Percentiles rank a stretch among this genome's conserved stretches.
Conservation (phyloP, 2,888 invertebrate genomes). For the Acleris emargana region DNA sequence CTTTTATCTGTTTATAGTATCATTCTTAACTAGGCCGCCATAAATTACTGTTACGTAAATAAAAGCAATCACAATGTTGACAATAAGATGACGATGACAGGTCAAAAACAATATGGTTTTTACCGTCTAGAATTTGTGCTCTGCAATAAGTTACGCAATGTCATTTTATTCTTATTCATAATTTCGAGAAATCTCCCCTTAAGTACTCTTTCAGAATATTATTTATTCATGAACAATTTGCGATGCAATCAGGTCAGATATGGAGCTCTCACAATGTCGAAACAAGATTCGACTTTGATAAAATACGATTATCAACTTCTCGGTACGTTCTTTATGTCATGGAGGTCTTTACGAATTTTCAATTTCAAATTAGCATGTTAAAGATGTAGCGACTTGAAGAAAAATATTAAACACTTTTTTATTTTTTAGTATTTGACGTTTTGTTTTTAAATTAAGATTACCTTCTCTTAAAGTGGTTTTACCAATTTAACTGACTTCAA, state of each 20-base stretch:
- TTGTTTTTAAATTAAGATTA: no score
- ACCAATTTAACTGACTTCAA: no score
- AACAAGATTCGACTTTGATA: slow-evolving; percentile 73
- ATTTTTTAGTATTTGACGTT: no score
- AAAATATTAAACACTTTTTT: no score
- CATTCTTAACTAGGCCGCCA: no score
- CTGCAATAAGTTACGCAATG: background rate
- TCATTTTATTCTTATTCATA: slow-evolving; percentile 10
- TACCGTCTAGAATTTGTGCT: no score
- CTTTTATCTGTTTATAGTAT: no score
- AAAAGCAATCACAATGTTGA: no score
- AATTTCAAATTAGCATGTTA: slow-evolving; percentile 1
- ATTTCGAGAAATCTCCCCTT: slow-evolving; percentile 50
- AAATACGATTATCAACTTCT: slow-evolving; percentile 68
- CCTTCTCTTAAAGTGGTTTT: no score
- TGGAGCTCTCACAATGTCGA: slow-evolving; percentile 63
- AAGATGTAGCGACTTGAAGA: background rate
- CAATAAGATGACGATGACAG: no score
- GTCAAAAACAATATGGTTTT: no score
- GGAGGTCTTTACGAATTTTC: slow-evolving; percentile 8
- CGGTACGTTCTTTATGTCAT: slow-evolving; percentile 32
- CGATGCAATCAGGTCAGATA: slow-evolving; percentile 79
- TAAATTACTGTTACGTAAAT: no score
- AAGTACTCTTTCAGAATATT: slow-evolving; percentile 66
- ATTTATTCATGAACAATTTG: slow-evolving; percentile 83